These are phyloP conservation scores for Salvelinus sp. DNA, from an alignment of 2,113 vertebrate genomes.

Conservation along the genomic window DNA sequence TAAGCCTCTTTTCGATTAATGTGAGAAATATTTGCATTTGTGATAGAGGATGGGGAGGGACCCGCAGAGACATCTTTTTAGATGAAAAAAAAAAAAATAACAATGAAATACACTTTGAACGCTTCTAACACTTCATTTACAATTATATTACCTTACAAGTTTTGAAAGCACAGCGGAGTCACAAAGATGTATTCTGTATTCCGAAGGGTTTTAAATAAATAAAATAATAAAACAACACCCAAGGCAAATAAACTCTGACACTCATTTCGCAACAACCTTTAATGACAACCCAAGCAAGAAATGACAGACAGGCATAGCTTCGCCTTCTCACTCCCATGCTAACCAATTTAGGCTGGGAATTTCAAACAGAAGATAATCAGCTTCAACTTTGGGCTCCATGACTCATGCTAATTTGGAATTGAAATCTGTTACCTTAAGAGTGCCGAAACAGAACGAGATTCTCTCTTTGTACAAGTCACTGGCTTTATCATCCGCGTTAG, in stretches of 20 bases:
- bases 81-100: slow-evolving; percentile 34
- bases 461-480: background rate
- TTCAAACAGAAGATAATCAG: slow-evolving; percentile 26
- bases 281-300: slow-evolving; percentile 45
- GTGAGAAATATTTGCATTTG: slow-evolving; percentile 75
- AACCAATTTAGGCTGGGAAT: slow-evolving; percentile 20
- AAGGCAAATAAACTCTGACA: slow-evolving; percentile 41
- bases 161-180: slow-evolving; percentile 20
- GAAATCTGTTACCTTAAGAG: slow-evolving; percentile 10
- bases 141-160: slow-evolving; percentile 47
- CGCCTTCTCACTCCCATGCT: slow-evolving; percentile 36
- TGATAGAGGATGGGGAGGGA: slow-evolving; percentile 62
- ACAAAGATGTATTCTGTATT: slow-evolving; percentile 2
- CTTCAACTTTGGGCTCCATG: slow-evolving; percentile 25
- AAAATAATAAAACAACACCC: slow-evolving; percentile 23
- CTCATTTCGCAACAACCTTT: slow-evolving; percentile 43
- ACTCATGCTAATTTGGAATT: slow-evolving; percentile 5
- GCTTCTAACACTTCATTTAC: slow-evolving; percentile 47
- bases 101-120: background rate
- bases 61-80: slow-evolving; percentile 66
- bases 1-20: slow-evolving; percentile 75
- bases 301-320: slow-evolving; percentile 46
- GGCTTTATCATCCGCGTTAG: too few species aligned
- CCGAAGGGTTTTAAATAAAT: slow-evolving; percentile 35
- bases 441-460: background rate